Evolutionary conservation across 2,113 vertebrate genomes (phyloP).

Genomic region (Neodon shergylaensis): DNA sequence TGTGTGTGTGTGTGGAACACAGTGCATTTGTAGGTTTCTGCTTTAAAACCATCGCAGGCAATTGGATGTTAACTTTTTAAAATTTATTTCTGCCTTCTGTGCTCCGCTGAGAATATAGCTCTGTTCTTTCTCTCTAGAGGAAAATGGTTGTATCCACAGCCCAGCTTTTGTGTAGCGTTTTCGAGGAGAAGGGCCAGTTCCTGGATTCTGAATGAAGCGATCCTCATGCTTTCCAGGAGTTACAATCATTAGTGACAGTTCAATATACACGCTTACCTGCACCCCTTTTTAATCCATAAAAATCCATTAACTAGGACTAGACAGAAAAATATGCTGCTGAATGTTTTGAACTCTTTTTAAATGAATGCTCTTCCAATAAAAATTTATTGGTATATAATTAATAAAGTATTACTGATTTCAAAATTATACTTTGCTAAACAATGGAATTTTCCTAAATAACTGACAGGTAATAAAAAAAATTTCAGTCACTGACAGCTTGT

Average conservation of each 20-base stretch:
- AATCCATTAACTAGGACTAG: background rate
- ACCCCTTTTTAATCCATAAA: background rate
- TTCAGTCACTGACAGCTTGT: slow-evolving; percentile 76
- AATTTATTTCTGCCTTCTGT: background rate
- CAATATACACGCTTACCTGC: background rate
- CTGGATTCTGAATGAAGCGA: slow-evolving; percentile 48
- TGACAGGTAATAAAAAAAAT: slow-evolving; percentile 75
- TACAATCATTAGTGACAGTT: slow-evolving; percentile 41
- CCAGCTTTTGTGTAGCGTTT: background rate
- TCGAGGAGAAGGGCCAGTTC: background rate
- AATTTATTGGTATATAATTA: slow-evolving; percentile 59
- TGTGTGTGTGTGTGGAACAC: background rate
- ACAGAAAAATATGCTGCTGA: slow-evolving; percentile 30
- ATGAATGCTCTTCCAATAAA: background rate
- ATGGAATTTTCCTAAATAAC: slow-evolving; percentile 72
- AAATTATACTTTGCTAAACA: slow-evolving; percentile 66
- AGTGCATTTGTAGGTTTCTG: slow-evolving; percentile 46
- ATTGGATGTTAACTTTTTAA: background rate
- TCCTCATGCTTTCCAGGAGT: slow-evolving; percentile 14
- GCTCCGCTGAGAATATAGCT: slow-evolving; percentile 3
- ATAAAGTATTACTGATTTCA: slow-evolving; percentile 66
- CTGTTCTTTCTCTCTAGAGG: background rate
- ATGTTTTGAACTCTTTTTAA: slow-evolving; percentile 35
- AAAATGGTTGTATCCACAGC: background rate
- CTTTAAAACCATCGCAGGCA: background rate